A percentile compares a stretch with the other conserved stretches of the same genome.
Conservation (phyloP, 2,888 invertebrate genomes). For the Micropterix aruncella region DNA sequence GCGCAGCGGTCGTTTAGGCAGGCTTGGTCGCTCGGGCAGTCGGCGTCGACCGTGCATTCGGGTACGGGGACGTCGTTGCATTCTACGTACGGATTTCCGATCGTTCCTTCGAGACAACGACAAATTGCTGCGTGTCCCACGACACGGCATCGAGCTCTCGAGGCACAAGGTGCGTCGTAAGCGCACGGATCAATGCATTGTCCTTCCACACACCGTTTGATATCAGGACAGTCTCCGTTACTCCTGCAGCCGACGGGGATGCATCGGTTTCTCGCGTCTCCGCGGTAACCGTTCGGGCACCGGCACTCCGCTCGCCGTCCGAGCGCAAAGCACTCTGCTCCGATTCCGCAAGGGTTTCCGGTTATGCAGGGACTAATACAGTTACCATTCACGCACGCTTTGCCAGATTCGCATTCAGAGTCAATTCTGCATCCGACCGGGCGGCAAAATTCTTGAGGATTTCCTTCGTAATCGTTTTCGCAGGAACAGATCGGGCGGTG, state of each 20-base stretch:
- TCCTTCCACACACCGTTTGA: slow-evolving; percentile 72
- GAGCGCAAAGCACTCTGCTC: slow-evolving; percentile 67
- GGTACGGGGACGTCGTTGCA: slow-evolving; percentile 59
- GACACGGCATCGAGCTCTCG: slow-evolving; percentile 64
- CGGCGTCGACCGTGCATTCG: slow-evolving; percentile 68
- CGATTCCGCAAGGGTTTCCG: slow-evolving; percentile 65
- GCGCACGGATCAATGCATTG: slow-evolving; percentile 78
- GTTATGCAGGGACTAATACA: slow-evolving; percentile 78
- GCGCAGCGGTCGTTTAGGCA: slow-evolving; percentile 73
- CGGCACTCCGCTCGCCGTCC: slow-evolving; percentile 63
- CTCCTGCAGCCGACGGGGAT: slow-evolving; percentile 70
- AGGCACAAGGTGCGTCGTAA: slow-evolving; percentile 61
- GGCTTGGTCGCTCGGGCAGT: slow-evolving; percentile 66
- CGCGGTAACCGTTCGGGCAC: slow-evolving; percentile 68
- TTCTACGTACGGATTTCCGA: slow-evolving; percentile 70
- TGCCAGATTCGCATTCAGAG: slow-evolving; percentile 69
- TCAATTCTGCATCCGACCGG: slow-evolving; percentile 71
- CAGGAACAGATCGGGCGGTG: slow-evolving; percentile 83
- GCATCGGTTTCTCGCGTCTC: slow-evolving; percentile 63
- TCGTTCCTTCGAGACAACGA: slow-evolving; percentile 61
- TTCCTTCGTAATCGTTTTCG: slow-evolving; percentile 69
- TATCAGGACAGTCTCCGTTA: slow-evolving; percentile 76
- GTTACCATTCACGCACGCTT: slow-evolving; percentile 73
- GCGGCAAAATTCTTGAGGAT: slow-evolving; percentile 70
- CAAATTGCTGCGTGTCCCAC: slow-evolving; percentile 77